Evolutionary conservation across 2,888 invertebrate genomes (phyloP).

Genomic region (Hermodice carunculata): DNA sequence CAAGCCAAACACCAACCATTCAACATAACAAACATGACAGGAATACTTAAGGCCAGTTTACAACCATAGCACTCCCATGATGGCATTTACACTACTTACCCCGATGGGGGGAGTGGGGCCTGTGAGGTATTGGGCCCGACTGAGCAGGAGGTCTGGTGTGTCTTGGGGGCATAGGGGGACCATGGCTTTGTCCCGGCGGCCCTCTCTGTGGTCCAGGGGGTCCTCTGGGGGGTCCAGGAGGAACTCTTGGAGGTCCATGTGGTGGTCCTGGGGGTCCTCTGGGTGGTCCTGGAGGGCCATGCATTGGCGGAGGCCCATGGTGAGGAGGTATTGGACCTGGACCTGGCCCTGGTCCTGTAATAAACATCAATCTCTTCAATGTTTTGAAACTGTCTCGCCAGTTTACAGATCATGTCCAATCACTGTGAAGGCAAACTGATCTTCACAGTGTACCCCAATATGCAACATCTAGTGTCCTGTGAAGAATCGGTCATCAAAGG

Average conservation of each 20-base stretch:
- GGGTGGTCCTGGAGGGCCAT: constrained; percentile 43
- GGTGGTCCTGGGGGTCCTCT: constrained; percentile 51
- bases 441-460: too few species aligned
- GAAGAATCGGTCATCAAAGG: too few species aligned
- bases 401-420: too few species aligned
- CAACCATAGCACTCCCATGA: neutral
- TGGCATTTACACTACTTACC: neutral
- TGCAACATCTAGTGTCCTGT: too few species aligned
- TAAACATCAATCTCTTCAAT: too few species aligned
- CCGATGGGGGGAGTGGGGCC: constrained; percentile 4
- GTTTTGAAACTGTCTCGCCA: too few species aligned
- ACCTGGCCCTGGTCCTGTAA: too few species aligned
- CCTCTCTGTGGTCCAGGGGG: constrained; percentile 46
- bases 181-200: constrained; percentile 11
- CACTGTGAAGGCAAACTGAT: too few species aligned
- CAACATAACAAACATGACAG: too few species aligned
- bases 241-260: constrained; percentile 46
- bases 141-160: constrained; percentile 5
- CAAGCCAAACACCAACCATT: too few species aligned
- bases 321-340: constrained; percentile 26
- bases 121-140: constrained; percentile 12
- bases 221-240: constrained; percentile 36
- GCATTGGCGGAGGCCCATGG: constrained; percentile 23
- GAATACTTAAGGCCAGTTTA: neutral
- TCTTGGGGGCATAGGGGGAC: constrained; percentile 16